These are phyloP conservation scores for Orthosia gracilis DNA, from an alignment of 2,888 invertebrate genomes.

Conservation along the genomic window DNA sequence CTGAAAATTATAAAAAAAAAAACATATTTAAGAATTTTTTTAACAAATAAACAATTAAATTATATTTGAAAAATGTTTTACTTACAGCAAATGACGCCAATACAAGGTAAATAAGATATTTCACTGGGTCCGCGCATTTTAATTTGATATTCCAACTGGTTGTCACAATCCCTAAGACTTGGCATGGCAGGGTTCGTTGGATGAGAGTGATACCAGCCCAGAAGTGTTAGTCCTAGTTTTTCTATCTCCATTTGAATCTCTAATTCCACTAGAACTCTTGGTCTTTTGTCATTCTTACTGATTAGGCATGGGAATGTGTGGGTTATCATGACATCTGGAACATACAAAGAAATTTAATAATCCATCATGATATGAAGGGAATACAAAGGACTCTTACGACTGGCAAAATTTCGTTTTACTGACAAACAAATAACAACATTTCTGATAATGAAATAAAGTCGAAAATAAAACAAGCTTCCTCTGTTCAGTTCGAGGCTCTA, in stretches of 20 bases:
- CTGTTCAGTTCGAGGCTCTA: background rate
- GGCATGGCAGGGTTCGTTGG: conserved; percentile 97
- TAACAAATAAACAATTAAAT: background rate
- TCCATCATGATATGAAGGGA: background rate
- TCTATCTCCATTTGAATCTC: conserved; percentile 96
- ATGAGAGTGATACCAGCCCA: conserved; percentile 99
- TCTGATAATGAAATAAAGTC: background rate
- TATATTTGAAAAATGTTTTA: conserved; percentile 57
- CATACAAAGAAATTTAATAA: conserved; percentile 12
- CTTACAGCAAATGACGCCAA: conserved; percentile 98
- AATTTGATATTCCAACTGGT: conserved; percentile 98
- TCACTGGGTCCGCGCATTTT: conserved; percentile 98
- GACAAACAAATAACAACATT: background rate
- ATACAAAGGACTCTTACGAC: background rate
- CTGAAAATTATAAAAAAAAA: conserved; percentile 85
- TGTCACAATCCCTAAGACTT: conserved; percentile 96
- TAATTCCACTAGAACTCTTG: conserved; percentile 94
- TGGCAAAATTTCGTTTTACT: background rate
- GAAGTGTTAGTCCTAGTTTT: conserved; percentile 94
- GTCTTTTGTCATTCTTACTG: conserved; percentile 95
- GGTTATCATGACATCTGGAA: conserved; percentile 95
- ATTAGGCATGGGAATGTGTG: conserved; percentile 97
- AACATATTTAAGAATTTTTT: background rate
- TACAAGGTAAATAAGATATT: conserved; percentile 97
- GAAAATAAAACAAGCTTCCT: background rate